Base-by-base conservation (phyloP, 2,113 vertebrate species). In the Erythrolamprus reginae region DNA sequence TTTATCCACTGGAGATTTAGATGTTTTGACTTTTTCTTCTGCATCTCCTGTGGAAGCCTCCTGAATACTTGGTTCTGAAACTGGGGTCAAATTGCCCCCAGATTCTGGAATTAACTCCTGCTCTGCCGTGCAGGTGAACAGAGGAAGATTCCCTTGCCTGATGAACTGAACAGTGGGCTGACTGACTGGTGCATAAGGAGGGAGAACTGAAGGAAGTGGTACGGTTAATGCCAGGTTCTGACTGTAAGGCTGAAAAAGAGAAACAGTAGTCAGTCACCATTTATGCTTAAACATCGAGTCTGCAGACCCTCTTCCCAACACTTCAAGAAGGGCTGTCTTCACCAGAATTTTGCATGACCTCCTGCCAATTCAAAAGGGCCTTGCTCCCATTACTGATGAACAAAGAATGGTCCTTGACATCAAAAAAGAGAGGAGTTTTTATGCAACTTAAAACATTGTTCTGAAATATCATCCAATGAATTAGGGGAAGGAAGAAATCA, bases 141-240 rank as follows among this genome's bases (percentile, higher is more conserved):
- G 94, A 21, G 97, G 96, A 24, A 97, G 95, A 77, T 95, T 96
- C 10, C 97, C 96, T 88, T 97, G 98, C 91, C 97, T 93, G 48
- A 97, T 93, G 6, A 96, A 94, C 93, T 97, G 98, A 19, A 96
- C 96, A 0, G 95, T 90, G 55, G 97, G 97, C 94, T 97, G 97
- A 94, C 97, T 96, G 77, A 95, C 93, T 0, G 96, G 96, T 0
- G 95, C 92, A 0, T 92, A 97, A 3, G 96, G 96, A 0, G 95
- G 96, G 38, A 96, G 85, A n/a, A 94, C 92, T 0, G 95, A 89
- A 50, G 96, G 96, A 91, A 97, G 95, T 0, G 95, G 92, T 0
- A 95, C 92, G 0, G 89, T 50, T 65, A 96, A 89, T 42, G 96
- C 96, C 88, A 96, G 61, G 56, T 87, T 93, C 61, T 96, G 96